Conservation (phyloP, 1,140 invertebrate species). For the Harlomillsia oculata region DNA sequence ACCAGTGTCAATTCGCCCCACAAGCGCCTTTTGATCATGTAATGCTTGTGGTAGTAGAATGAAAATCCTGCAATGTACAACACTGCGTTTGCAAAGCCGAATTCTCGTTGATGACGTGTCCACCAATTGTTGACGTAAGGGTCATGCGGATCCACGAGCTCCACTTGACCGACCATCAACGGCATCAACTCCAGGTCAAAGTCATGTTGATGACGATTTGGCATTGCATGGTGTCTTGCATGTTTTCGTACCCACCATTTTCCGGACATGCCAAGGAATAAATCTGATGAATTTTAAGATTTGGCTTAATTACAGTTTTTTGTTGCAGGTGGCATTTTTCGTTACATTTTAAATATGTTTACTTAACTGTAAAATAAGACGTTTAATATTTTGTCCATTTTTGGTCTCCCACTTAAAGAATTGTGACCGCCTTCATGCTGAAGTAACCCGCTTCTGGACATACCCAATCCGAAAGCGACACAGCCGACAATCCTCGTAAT, state of each 20-base stretch:
- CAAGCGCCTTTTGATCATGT: no score
- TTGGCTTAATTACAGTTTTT: no score
- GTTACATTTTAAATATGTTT: no score
- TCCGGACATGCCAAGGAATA: conserved; percentile 1
- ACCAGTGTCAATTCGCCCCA: conserved; percentile 12
- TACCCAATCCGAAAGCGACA: not conserved
- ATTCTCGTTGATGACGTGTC: not conserved
- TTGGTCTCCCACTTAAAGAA: conserved; percentile 12
- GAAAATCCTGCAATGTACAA: conserved; percentile 1
- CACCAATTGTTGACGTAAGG: conserved; percentile 3
- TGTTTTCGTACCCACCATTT: conserved; percentile 14
- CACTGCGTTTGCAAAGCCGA: no score
- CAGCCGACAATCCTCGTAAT: not conserved
- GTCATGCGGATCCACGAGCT: not conserved
- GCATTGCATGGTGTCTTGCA: conserved; percentile 17
- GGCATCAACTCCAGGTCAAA: conserved; percentile 6
- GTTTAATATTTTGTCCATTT: conserved; percentile 10
- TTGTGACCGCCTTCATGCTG: conserved; percentile 13
- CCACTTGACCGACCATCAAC: not conserved
- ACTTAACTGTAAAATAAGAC: conserved; percentile 1
- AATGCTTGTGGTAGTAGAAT: no score
- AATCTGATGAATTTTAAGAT: no score
- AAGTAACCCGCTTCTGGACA: not conserved
- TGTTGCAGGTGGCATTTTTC: no score
- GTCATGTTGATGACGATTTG: conserved; percentile 6